phyloP scores from a whole-genome alignment of 2,888 invertebrate species.

The Drosophila paracracens region DNA sequence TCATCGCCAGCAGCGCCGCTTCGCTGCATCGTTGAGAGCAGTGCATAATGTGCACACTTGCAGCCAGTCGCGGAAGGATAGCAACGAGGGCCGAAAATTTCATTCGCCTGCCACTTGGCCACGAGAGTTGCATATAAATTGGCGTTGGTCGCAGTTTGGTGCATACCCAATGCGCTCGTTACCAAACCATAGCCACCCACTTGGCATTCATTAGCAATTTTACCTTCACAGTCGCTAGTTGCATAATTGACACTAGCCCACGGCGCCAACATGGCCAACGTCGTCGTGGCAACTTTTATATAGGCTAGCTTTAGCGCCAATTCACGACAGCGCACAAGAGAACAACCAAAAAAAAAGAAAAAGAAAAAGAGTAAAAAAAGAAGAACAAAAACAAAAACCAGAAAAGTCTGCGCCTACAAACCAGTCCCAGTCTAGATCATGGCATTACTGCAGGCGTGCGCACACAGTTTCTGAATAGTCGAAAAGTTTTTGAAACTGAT shows the following conservation, averaged over 20 bases:
- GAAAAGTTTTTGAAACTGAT: constrained; percentile 78
- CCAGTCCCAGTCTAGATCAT: constrained; percentile 23
- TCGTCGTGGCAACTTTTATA: constrained; percentile 42
- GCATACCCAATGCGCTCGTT: constrained; percentile 21
- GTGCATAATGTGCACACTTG: constrained; percentile 70
- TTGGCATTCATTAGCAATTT: constrained; percentile 79
- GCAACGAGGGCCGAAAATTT: constrained; percentile 54
- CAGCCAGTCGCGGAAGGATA: constrained; percentile 42
- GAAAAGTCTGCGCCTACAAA: constrained; percentile 25
- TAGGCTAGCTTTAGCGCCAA: constrained; percentile 53
- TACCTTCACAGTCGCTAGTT: constrained; percentile 70
- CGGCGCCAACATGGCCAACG: constrained; percentile 47
- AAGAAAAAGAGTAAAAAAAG: constrained; percentile 75
- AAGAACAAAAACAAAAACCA: constrained; percentile 12
- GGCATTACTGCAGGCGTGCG: constrained; percentile 31
- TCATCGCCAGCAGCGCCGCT: constrained; percentile 40
- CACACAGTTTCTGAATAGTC: constrained; percentile 63
- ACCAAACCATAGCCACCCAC: constrained; percentile 46
- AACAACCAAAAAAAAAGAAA: constrained; percentile 87
- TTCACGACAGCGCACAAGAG: constrained; percentile 59
- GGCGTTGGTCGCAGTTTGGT: constrained; percentile 60
- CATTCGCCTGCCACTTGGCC: constrained; percentile 52
- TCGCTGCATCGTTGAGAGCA: constrained; percentile 27
- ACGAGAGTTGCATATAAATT: constrained; percentile 73
- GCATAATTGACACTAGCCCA: constrained; percentile 72